phyloP scores from a whole-genome alignment of 2,797 vertebrate genomes.

The Poecilia picta region DNA sequence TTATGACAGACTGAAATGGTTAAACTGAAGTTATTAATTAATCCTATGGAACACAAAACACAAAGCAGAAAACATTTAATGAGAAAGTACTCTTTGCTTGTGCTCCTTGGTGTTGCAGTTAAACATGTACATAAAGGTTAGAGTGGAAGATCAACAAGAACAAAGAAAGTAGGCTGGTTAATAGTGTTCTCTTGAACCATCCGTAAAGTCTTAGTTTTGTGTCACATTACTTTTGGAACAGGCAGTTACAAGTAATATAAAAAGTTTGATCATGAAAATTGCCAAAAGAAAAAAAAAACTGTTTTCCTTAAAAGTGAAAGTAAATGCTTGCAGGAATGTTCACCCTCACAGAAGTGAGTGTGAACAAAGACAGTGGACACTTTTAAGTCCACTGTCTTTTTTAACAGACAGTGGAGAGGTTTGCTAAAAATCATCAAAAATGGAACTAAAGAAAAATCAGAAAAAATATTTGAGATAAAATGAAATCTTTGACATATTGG shows the following conservation, averaged over 20 bases:
- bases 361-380: too few species aligned
- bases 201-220: background rate
- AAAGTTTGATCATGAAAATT: background rate
- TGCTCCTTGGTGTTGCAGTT: constrained; percentile 3
- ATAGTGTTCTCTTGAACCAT: background rate
- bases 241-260: background rate
- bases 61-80: constrained; percentile 10
- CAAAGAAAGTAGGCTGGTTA: background rate
- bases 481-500: background rate
- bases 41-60: background rate
- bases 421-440: background rate
- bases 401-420: background rate
- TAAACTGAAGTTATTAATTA: constrained; percentile 9
- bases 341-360: too few species aligned
- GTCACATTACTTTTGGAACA: background rate
- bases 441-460: background rate
- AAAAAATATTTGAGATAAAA: background rate
- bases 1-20: constrained; percentile 1
- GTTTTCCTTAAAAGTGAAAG: background rate
- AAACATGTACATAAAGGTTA: background rate
- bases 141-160: background rate
- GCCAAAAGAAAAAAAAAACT: background rate
- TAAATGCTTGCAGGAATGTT: too few species aligned
- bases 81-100: background rate
- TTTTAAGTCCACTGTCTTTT: too few species aligned